Conservation (phyloP, 2,797 vertebrate species). For the Brachyalestes nurse region DNA sequence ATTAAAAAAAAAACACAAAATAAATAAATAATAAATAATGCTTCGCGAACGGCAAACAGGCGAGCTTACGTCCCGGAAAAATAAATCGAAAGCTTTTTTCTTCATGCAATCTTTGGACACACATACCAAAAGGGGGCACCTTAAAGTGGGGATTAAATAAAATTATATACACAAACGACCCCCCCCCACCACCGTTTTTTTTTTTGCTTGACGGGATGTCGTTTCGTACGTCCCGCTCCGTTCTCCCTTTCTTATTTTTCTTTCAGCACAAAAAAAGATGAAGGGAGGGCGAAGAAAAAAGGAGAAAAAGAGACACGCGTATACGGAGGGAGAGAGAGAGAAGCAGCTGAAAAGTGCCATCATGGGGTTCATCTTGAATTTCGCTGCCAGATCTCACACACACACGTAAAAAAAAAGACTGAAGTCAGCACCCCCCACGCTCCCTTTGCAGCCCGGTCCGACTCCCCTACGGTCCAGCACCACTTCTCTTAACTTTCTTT, state of each 20-base stretch:
- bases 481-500: conserved; percentile 39
- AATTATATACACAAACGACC: no score
- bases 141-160: no score
- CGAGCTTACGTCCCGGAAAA: conserved; percentile 48
- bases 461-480: not conserved
- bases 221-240: conserved; percentile 72
- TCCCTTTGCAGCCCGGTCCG: not conserved
- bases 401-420: not conserved
- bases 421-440: no score
- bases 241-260: conserved; percentile 71
- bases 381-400: conserved; percentile 69
- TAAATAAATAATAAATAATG: conserved; percentile 82
- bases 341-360: conserved; percentile 78
- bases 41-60: conserved; percentile 73
- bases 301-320: no score
- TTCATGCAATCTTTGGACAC: no score
- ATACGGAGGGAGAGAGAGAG: conserved; percentile 66
- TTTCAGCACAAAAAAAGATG: conserved; percentile 84
- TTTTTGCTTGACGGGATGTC: conserved; percentile 28
- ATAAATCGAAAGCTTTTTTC: no score
- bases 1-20: conserved; percentile 77
- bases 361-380: conserved; percentile 81
- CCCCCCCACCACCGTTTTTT: not conserved
- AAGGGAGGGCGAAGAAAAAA: conserved; percentile 60
- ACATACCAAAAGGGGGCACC: no score